A percentile compares a stretch with the other conserved stretches of the same genome.
Evolutionary conservation across 2,113 vertebrate genomes (phyloP).

Genomic region (Bos javanicus): DNA sequence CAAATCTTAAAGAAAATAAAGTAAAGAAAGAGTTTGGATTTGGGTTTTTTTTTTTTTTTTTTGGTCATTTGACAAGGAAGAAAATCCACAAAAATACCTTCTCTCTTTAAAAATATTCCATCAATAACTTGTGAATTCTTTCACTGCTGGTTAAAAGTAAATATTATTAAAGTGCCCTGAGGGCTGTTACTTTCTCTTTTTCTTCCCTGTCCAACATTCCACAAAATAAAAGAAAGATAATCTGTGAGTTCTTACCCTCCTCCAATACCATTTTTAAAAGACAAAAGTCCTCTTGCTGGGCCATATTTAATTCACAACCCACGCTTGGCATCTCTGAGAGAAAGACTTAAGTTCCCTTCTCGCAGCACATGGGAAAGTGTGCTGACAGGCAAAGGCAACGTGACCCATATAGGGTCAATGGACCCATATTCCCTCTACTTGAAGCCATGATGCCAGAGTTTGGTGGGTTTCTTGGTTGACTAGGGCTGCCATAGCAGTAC

Average conservation of each 20-base stretch:
- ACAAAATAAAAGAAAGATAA: slow-evolving; percentile 38
- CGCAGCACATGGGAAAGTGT: not conserved
- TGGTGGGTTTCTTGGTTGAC: not conserved
- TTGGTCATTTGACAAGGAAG: slow-evolving; percentile 11
- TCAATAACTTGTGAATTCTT: slow-evolving; percentile 34
- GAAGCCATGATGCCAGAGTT: not conserved
- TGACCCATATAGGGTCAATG: fast-evolving
- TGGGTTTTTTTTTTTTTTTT: not conserved
- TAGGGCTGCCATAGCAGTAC: not conserved
- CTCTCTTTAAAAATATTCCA: slow-evolving; percentile 43
- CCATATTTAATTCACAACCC: not conserved
- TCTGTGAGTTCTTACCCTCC: not conserved
- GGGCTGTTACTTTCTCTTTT: not conserved
- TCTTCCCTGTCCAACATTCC: slow-evolving; percentile 37
- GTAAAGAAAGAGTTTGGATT: not conserved
- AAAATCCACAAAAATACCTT: slow-evolving; percentile 38
- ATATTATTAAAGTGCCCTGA: not conserved
- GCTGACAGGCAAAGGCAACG: not conserved
- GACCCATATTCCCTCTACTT: fast-evolving
- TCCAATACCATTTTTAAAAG: not conserved
- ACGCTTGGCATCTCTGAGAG: not conserved
- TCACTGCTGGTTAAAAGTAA: slow-evolving; percentile 19
- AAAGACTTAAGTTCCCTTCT: not conserved
- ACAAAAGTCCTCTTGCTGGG: not conserved
- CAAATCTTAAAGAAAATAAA: slow-evolving; percentile 13